Base-by-base conservation (phyloP, 2,888 invertebrate genomes). In the Agonopterix subpropinquella region DNA sequence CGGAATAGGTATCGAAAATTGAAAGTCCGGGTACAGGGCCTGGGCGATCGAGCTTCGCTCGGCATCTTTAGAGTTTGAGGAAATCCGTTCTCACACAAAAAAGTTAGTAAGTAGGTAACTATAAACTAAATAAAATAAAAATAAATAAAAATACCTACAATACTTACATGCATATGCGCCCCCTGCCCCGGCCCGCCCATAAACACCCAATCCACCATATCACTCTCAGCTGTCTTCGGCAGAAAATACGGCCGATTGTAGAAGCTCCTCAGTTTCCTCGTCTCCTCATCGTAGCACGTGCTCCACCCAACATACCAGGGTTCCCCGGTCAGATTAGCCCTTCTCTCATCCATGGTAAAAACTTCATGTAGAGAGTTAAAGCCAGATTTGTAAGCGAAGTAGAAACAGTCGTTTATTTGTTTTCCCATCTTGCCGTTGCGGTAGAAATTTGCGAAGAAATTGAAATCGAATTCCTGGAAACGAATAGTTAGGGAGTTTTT, bases 181-280 rank as follows among this genome's bases (percentile, higher is more conserved):
- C 98, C 98, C 67, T 95, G 92, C 0, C 98, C 98, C 0, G 96
- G 94, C 36, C 95, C 96, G 1, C 98, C 98, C 94, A 98, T 98
- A 75, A 98, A 98, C 61, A 98, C 94, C 98, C 98, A 98, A 79
- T 97, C 98, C 0, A 96, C 92, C 54, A 94, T 95, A 65, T 96
- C 95, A 64, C 95, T 95, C 77, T 98, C 98, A 0, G 98, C 95
- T 0, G 92, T 92, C 37, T 80, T 80, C 0, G 98, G 98, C 47
- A 98, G 89, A 77, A 98, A 98, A 73, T 98, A 98, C 0, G 98
- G 98, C 36, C 93, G 88, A 1, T 89, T 82, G 73, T 97, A 97
- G 72, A 96, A 95, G 48, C 91, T 75, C 44, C 98, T 90, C 48
- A 98, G 86, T 42, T 90, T 87, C 63, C 92, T 91, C 0, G 96